phyloP scores from a whole-genome alignment of 2,113 vertebrate genomes.

The Steatornis caripensis region DNA sequence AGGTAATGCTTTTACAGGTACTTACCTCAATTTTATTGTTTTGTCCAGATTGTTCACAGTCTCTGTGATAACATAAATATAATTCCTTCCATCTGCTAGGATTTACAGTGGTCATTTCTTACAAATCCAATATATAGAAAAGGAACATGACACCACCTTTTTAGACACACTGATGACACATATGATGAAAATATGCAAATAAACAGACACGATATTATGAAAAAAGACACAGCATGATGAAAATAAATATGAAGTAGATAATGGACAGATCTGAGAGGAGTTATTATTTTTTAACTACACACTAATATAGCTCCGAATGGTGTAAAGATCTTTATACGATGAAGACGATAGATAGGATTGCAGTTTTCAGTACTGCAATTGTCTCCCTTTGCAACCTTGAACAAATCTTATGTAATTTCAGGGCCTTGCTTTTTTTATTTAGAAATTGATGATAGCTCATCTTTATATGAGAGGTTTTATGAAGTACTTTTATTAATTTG shows the following conservation, averaged over 20 bases:
- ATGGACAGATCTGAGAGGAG: not conserved
- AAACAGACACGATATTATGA: too few species aligned
- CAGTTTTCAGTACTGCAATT: not conserved
- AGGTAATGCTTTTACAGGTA: not conserved
- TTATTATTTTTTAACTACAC: not conserved
- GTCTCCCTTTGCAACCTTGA: not conserved
- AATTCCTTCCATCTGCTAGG: not conserved
- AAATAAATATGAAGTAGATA: not conserved
- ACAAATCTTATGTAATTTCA: not conserved
- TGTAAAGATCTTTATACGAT: not conserved
- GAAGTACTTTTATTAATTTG: not conserved
- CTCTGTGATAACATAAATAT: not conserved
- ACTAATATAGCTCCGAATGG: not conserved
- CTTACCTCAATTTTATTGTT: not conserved
- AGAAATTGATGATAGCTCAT: not conserved
- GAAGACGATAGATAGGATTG: not conserved
- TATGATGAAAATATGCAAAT: too few species aligned
- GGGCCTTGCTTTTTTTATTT: not conserved
- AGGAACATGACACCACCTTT: not conserved
- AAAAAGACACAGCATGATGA: too few species aligned
- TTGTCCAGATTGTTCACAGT: not conserved
- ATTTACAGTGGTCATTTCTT: not conserved
- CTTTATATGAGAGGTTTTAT: not conserved
- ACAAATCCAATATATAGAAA: not conserved
- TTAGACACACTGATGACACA: too few species aligned